These are phyloP conservation scores for Odontesthes bonariensis DNA, from an alignment of 2,113 vertebrate genomes.

Conservation along the genomic window DNA sequence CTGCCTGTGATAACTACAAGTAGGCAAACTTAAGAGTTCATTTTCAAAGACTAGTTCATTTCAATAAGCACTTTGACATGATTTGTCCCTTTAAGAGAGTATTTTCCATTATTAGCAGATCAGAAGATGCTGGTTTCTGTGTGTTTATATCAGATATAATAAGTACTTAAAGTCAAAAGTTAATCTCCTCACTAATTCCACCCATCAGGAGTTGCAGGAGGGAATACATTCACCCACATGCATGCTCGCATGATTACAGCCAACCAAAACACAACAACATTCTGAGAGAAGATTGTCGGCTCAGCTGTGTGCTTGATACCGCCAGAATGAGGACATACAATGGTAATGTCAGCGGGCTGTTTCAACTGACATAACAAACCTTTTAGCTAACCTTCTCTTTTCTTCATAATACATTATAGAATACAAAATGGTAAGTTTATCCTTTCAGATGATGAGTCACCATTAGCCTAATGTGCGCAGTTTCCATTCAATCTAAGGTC, in stretches of 20 bases:
- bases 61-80: neutral
- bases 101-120: conserved; percentile 33
- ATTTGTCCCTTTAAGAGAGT: conserved; percentile 28
- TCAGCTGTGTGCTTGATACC: neutral
- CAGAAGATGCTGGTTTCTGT: conserved; percentile 34
- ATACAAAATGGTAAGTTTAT: neutral
- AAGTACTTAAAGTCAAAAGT: conserved; percentile 49
- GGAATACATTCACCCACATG: conserved; percentile 16
- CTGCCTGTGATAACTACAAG: too few relatives aligned
- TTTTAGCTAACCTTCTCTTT: neutral
- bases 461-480: neutral
- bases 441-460: neutral
- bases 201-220: conserved; percentile 22
- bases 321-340: neutral
- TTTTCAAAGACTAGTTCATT: neutral
- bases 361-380: neutral
- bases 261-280: neutral
- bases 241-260: neutral
- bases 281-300: neutral
- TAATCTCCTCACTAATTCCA: conserved; percentile 64
- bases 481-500: neutral
- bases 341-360: neutral
- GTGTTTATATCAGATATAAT: conserved; percentile 52
- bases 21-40: neutral
- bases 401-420: too few relatives aligned